Evolutionary conservation across 2,113 vertebrate genomes (phyloP), one percentile per base, ranked within the genome.

Genomic region (Fukomys damarensis): DNA sequence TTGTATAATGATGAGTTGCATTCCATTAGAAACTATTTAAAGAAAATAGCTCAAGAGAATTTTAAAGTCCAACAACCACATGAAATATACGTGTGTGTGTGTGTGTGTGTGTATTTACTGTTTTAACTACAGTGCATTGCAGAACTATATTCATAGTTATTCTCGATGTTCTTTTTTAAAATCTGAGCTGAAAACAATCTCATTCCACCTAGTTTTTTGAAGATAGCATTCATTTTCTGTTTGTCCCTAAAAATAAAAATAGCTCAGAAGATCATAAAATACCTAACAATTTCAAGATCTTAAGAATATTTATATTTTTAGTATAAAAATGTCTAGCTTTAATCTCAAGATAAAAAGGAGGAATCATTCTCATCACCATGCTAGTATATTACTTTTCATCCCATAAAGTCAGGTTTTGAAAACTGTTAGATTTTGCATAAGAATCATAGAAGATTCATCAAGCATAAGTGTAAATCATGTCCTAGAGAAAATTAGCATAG

Each of bases 241-340:
- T 89, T 89, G 49, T 63, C 2, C 4, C 9, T 95, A 7, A 81
- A 68, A 84, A 35, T 87, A 59, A 85, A 97, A 79, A 89, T 82
- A 77, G 26, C 16, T 43, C 13, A 49, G 3, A 1, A 86, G 58
- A 83, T 6, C 6, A 94, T 49, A 77, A 92, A 54, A 63, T 89
- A 56, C 4, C 1, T 49, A 88, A 81, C 17, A 28, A 11, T 52
- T 74, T 56, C 6, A 80, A 89, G 20, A 80, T 9, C 10, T 89
- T 81, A 77, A 30, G 32, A 70, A 86, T 89, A 22, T 81, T 58
- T 38, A 6, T 61, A 76, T 82, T 74, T 91, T 22, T 76, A 56
- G 12, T 32, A 70, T 49, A 8, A 65, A 83, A 63, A 68, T 61
- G 68, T 63, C 9, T 63, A 81, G 14, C 30, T 89, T 77, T 68